Conservation (phyloP, 35 echinoderm and acorn worm species). For the Ophiothrix spiculata region DNA sequence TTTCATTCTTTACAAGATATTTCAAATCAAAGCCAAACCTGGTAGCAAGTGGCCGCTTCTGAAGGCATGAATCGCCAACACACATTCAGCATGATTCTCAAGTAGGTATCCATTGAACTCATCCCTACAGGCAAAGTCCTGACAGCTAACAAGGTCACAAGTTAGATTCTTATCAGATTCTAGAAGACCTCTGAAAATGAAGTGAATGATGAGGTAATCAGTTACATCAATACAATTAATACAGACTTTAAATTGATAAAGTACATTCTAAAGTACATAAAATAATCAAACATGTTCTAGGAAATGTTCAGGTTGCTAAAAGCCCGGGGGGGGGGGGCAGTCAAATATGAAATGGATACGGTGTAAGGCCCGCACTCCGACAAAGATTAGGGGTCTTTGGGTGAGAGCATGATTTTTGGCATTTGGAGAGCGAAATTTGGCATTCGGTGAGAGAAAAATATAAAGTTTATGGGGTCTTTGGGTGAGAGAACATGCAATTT, state of each 20-base stretch:
- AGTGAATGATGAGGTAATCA: background rate
- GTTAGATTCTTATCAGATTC: background rate
- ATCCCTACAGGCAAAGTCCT: background rate
- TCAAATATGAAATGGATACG: too few species aligned
- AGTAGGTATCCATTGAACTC: conserved; percentile 20
- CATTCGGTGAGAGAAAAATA: too few species aligned
- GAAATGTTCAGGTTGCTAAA: background rate
- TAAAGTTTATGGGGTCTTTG: too few species aligned
- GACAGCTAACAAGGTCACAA: background rate
- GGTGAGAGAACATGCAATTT: too few species aligned
- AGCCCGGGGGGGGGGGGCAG: too few species aligned
- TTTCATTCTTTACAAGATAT: too few species aligned
- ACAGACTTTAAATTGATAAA: background rate
- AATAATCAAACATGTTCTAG: background rate
- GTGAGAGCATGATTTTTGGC: too few species aligned
- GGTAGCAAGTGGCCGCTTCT: conserved; percentile 18
- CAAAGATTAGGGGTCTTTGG: too few species aligned
- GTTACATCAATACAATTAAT: background rate
- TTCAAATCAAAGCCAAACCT: conserved; percentile 5
- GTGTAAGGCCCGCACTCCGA: too few species aligned
- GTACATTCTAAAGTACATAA: background rate
- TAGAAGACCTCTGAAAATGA: background rate
- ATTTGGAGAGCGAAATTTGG: too few species aligned
- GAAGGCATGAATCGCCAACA: conserved; percentile 42
- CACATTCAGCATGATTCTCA: conserved; percentile 3